These are phyloP conservation scores for Sternarchorhynchus goeldii DNA, from an alignment of 2,797 vertebrate genomes.

Conservation along the genomic window DNA sequence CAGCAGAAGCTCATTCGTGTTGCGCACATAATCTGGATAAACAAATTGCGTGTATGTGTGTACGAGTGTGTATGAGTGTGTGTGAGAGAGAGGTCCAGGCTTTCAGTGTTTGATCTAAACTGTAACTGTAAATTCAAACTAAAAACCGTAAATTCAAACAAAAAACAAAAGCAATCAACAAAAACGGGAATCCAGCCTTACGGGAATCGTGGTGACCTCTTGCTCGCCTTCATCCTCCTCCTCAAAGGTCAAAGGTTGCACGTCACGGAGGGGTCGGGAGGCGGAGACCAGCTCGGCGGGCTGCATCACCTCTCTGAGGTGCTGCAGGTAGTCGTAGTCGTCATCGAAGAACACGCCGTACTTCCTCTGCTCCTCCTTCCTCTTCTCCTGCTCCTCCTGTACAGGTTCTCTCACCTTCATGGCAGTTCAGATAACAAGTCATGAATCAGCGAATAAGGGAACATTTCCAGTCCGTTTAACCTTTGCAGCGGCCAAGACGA, in stretches of 20 bases:
- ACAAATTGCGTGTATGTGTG: no score
- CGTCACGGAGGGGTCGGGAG: slow-evolving; percentile 21
- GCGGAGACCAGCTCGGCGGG: slow-evolving; percentile 80
- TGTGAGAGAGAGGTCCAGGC: no score
- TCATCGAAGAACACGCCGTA: slow-evolving; percentile 96
- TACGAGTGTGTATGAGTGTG: no score
- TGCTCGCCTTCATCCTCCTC: slow-evolving; percentile 59
- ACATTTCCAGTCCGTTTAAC: no score
- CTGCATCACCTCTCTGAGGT: slow-evolving; percentile 83
- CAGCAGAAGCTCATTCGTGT: no score
- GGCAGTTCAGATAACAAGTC: no score
- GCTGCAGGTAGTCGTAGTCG: slow-evolving; percentile 95
- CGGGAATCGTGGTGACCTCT: slow-evolving; percentile 56
- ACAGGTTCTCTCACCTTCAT: neutral
- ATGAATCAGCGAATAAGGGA: neutral
- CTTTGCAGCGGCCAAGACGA: no score
- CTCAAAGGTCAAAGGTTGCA: slow-evolving; percentile 51
- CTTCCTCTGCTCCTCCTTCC: slow-evolving; percentile 84
- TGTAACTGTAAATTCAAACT: no score
- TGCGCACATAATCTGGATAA: no score
- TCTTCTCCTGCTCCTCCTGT: slow-evolving; percentile 78
- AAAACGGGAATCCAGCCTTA: slow-evolving; percentile 65
- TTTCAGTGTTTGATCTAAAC: no score
- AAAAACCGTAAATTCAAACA: no score
- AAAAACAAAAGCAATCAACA: neutral